Evolutionary conservation across 2,888 invertebrate species (phyloP).

Genomic region (Dioctria linearis): DNA sequence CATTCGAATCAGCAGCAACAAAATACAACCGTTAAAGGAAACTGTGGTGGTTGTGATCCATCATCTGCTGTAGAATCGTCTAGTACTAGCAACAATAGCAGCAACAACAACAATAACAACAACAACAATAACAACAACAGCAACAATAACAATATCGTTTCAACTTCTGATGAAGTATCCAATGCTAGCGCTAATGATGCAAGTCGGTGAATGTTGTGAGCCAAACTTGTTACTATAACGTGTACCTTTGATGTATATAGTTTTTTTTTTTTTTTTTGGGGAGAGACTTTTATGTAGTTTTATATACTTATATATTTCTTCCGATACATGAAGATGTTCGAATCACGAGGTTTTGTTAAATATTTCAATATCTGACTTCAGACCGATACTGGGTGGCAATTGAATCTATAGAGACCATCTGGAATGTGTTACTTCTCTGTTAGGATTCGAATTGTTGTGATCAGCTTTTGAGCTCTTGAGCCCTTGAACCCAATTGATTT

Average conservation of each 20-base stretch:
- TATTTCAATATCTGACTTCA: too few relatives aligned
- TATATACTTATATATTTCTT: background rate
- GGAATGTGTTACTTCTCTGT: too few relatives aligned
- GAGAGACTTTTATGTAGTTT: background rate
- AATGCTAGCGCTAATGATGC: constrained; percentile 55
- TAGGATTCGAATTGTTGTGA: too few relatives aligned
- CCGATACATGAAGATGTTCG: too few relatives aligned
- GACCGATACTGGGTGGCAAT: too few relatives aligned
- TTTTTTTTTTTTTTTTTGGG: background rate
- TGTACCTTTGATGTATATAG: constrained; percentile 4
- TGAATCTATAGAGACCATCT: too few relatives aligned
- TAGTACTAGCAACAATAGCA: constrained; percentile 32
- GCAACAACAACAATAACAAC: too few relatives aligned
- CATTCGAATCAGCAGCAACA: constrained; percentile 56
- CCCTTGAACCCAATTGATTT: too few relatives aligned
- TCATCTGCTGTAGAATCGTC: constrained; percentile 16
- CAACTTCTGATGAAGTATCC: constrained; percentile 52
- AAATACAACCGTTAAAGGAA: background rate
- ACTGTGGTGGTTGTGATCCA: constrained; percentile 10
- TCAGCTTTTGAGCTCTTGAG: too few relatives aligned
- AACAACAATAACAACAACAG: too few relatives aligned
- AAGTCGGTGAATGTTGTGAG: constrained; percentile 53
- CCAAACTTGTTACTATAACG: background rate
- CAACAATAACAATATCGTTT: constrained; percentile 25
- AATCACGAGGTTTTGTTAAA: too few relatives aligned